Base-by-base conservation (phyloP, 1,140 invertebrate species). In the Philaenus spumarius region DNA sequence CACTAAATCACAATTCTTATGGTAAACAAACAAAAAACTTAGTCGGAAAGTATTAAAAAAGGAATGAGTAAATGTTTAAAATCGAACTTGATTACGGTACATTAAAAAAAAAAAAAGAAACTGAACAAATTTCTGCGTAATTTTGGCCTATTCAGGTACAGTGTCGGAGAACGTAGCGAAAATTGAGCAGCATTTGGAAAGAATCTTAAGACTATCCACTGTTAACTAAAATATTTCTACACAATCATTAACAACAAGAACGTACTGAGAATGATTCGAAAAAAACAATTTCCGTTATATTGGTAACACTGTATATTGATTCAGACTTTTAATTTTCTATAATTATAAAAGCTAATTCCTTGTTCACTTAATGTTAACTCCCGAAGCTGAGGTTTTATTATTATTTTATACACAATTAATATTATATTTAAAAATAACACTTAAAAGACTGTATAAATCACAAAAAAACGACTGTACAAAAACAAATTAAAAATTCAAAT, bases 1-100 rank as follows among this genome's bases (percentile, higher is more conserved):
- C 48, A 57, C 46, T 57, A 57, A 57, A 57, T 57, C 48, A 57
- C 55, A 35, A 57, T 57, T 57, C 34, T 39, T 47, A 50, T 17
- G 34, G 34, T 47, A 47, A 47, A 19, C n/a, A 22, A 22, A 47
- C 23, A 47, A 5, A 20, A 22, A 19, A 19, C 3, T 30, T 30
- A 30, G 9, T 3, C 9, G 26, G 26, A 30, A 30, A 30, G 9
- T 30, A 4, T 30, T 30, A 30, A 30, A n/a, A n/a, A 9, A 30
- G 26, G 26, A 30, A n/a, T n/a, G n/a, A n/a, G n/a, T n/a, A n/a
- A n/a, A n/a, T n/a, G n/a, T n/a, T n/a, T n/a, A n/a, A n/a, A n/a
- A n/a, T n/a, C n/a, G n/a, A n/a, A n/a, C n/a, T n/a, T 30, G 9
- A 30, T 4, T 4, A 30, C 26, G 26, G 26, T 30, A 30, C 26